phyloP scores from a whole-genome alignment of 2,888 invertebrate genomes.

The Campoplex capitator region DNA sequence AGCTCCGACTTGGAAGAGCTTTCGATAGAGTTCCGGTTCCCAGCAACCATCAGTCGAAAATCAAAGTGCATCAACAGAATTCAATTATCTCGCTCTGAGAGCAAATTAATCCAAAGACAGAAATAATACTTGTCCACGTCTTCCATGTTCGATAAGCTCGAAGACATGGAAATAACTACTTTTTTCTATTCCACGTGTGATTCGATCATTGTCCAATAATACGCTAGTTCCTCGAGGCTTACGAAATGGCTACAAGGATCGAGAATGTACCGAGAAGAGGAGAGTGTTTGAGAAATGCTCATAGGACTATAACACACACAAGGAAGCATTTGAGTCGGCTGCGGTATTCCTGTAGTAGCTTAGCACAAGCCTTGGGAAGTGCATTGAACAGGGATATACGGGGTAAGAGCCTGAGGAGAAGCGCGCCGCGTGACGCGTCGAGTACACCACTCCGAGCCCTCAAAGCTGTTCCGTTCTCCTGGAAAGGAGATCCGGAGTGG shows the following conservation, averaged over 20 bases:
- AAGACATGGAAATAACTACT: too few species aligned
- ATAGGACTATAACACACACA: constrained; percentile 2
- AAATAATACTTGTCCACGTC: too few species aligned
- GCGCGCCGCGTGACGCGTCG: constrained; percentile 77
- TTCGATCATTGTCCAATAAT: constrained; percentile 11
- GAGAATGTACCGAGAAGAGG: constrained; percentile 34
- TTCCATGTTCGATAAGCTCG: too few species aligned
- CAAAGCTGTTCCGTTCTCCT: constrained; percentile 78
- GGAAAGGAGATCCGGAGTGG: constrained; percentile 68
- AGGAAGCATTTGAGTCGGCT: constrained; percentile 43
- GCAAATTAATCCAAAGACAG: too few species aligned
- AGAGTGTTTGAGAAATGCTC: constrained; percentile 43
- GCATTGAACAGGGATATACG: neutral
- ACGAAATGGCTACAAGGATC: constrained; percentile 12
- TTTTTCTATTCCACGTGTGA: too few species aligned
- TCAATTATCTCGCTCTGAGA: too few species aligned
- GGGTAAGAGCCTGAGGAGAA: constrained; percentile 61
- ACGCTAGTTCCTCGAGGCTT: neutral
- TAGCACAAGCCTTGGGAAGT: constrained; percentile 65
- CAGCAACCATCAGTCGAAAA: too few species aligned
- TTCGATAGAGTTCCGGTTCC: too few species aligned
- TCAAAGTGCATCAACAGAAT: too few species aligned
- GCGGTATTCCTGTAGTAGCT: constrained; percentile 60
- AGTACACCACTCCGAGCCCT: constrained; percentile 79
- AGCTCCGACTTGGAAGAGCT: too few species aligned